Percentiles rank a stretch among this genome's conserved stretches.
Conservation (phyloP, 1,140 invertebrate genomes). For the Megalonaias nervosa region DNA sequence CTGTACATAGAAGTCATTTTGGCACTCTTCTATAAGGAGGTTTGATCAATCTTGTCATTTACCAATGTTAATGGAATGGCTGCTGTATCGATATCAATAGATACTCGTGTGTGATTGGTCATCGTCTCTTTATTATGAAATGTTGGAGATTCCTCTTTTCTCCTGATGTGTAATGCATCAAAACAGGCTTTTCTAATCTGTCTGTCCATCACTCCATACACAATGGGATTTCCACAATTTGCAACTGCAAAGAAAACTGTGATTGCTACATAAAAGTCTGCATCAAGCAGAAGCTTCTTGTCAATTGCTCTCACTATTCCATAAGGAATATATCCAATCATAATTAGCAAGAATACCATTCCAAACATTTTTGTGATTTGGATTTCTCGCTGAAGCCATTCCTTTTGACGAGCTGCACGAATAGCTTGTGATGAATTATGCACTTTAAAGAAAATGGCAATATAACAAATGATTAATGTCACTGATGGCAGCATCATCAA, state of each 20-base stretch:
- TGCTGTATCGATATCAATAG: slow-evolving; percentile 13
- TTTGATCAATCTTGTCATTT: no score
- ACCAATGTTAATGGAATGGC: neutral
- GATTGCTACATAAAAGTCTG: slow-evolving; percentile 69
- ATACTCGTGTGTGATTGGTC: slow-evolving; percentile 28
- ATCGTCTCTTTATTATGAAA: slow-evolving; percentile 32
- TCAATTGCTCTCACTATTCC: slow-evolving; percentile 67
- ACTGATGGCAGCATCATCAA: slow-evolving; percentile 68
- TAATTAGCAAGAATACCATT: slow-evolving; percentile 68
- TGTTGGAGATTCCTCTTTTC: slow-evolving; percentile 4
- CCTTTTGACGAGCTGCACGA: slow-evolving; percentile 53
- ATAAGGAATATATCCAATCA: slow-evolving; percentile 69
- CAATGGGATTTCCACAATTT: slow-evolving; percentile 67
- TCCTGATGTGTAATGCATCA: slow-evolving; percentile 40
- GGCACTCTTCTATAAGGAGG: neutral
- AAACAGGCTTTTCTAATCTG: slow-evolving; percentile 65
- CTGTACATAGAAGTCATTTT: no score
- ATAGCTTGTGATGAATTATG: slow-evolving; percentile 59
- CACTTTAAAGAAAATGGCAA: slow-evolving; percentile 69
- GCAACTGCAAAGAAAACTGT: slow-evolving; percentile 69
- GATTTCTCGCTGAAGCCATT: slow-evolving; percentile 67
- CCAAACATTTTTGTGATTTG: slow-evolving; percentile 72
- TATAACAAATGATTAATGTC: slow-evolving; percentile 68
- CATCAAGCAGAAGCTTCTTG: slow-evolving; percentile 57
- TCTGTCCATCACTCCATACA: slow-evolving; percentile 70